Base-by-base conservation (phyloP, 2,797 vertebrate genomes). In the Cynodonichthys magdalenae region DNA sequence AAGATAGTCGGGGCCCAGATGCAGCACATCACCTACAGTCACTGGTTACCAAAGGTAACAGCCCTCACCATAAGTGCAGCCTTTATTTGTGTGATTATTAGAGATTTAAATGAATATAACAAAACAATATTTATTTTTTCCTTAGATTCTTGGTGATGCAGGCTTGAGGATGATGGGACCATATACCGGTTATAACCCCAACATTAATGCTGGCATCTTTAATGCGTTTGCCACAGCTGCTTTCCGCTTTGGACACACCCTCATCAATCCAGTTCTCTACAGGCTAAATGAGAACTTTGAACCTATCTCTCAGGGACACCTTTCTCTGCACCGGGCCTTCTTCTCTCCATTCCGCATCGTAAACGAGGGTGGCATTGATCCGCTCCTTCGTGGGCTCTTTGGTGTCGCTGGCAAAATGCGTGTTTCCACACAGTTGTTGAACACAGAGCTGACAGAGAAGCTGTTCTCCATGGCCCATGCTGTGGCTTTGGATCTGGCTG, bases 261-360 rank as follows among this genome's bases (percentile, higher is more conserved):
- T 99, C 31, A 92, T 99, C 89, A 98, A 98, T 89, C 97, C 97
- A 0, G 89, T 98, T 66, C 93, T 99, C 34, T 95, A 98, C 84
- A 88, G 98, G 57, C 83, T 99, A 49, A 94, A 96, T 3, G 95
- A 96, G 87, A 88, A 95, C 84, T 99, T 99, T 84, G 89, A 94
- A 88, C 95, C 97, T 10, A 95, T 96, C 61, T 89, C 94, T 0
- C 96, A 98, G 81, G 98, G 96, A 18, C 97, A 96, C 83, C 87
- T 99, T 66, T 94, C 96, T 9, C 95, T 99, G 63, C 97, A 99
- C 87, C 96, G 95, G 42, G 98, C 98, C 77, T 99, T 99, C 89
- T 99, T 99, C 90, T 97, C 98, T 0, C 98, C 98, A 0, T 98
- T 95, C 87, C 95, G 98, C 72, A 97, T 99, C 53, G 96, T 98